Evolutionary conservation across 2,797 vertebrate genomes (phyloP), one percentile per base, ranked within the genome.

Genomic region (Oreochromis mossambicus): DNA sequence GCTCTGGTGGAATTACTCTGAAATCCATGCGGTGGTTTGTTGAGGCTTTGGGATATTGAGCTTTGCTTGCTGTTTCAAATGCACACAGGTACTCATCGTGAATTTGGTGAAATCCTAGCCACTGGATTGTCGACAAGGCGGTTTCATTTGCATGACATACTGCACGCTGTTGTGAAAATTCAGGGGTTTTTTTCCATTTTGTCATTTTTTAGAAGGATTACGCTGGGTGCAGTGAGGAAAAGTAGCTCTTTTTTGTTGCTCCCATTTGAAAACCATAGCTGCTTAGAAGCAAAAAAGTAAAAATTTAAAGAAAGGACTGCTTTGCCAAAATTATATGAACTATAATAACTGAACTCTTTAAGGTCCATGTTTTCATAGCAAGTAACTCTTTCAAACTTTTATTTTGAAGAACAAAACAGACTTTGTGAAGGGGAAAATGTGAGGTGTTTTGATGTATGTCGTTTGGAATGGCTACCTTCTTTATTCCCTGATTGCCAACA

Each of bases 1-100:
- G 93, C 88, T 92, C 88, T 84, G 90, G 41, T 88, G 87, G 91
- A 94, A 81, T 88, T 77, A 82, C 76, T 85, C 61, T 13, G 12
- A 79, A 58, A 85, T 90, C 83, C 83, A 41, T 6, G 43, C 24
- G 7, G 24, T 7, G 36, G 75, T 89, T 85, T 86, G 26, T 3
- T 1, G 81, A 80, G 87, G 85, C 32, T 81, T 84, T 3, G 4
- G 79, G 82, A 80, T 79, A 61, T 85, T 63, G 46, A 81, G 50
- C 68, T 82, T 61, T 3, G 26, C 75, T 77, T 17, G 61, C 61
- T 56, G 41, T 83, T 81, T 86, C 79, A 84, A 54, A 86, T 17
- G 43, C 61, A 21, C 82, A 15, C 88, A 95, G 92, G 88, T 92
- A 91, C 75, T 83, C 80, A 24, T 88, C 88, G 54, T 61, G 80